Base-by-base conservation (phyloP, 2,113 vertebrate species). In the Sturnus vulgaris region DNA sequence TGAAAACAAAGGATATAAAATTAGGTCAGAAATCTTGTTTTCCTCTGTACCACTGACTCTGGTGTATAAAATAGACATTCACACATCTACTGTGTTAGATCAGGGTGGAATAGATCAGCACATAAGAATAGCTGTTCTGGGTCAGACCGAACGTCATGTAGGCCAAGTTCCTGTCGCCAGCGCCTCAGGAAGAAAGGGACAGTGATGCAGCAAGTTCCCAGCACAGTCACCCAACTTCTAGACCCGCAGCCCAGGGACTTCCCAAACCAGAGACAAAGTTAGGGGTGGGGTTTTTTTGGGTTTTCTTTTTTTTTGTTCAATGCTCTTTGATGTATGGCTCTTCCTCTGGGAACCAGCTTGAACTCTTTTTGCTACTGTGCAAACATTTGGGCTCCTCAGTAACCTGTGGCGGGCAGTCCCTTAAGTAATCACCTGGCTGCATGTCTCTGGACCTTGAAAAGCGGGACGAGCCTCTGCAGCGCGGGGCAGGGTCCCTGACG, bases 1-100 rank as follows among this genome's bases (percentile, higher is more conserved):
- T 56, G 57, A 86, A 95, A 95, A 93, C 76, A 95, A 95, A 94
- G 75, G 82, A 78, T 46, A 83, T 63, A 88, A 92, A 90, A 88
- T 76, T 69, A 72, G 82, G 92, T 88, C 80, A 87, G 65, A 90
- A 95, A 78, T 65, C 53, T 94, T 66, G 55, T 79, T 94, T 91
- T 89, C 83, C 82, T 96, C 82, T 79, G 35, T 63, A n/a, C 4
- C 28, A 61, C 63, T 23, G 61, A 75, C 68, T 90, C 40, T 44
- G 37, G 44, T n/a, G 37, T 64, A 69, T 50, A 83, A 94, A 92
- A 83, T 2, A 83, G 85, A 47, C 31, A 31, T 61, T 63, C 28
- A 42, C 77, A 40, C 53, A 56, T 52, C 53, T 60, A 56, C 28
- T 13, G 35, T 1, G 1, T 68, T 75, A 84, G 53, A 82, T 39